phyloP scores from a whole-genome alignment of 2,113 vertebrate species.

The Argyrosomus japonicus region DNA sequence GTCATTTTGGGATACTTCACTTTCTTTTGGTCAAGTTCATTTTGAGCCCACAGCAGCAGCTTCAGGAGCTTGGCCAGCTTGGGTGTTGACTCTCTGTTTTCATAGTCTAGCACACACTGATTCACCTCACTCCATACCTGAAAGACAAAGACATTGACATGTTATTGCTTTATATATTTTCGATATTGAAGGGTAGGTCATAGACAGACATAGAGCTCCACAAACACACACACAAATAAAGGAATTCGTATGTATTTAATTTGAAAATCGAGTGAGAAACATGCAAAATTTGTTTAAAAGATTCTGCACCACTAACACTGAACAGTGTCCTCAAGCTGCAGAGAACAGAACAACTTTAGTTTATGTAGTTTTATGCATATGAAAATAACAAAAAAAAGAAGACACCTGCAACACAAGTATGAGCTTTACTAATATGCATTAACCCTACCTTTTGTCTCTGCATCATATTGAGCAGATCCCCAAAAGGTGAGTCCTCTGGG shows the following conservation, averaged over 20 bases:
- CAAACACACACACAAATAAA: not conserved
- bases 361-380: not conserved
- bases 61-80: slow-evolving; percentile 98
- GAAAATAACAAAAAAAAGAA: not conserved
- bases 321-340: no score
- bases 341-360: not conserved
- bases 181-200: not conserved
- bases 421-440: not conserved
- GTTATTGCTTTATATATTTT: slow-evolving; percentile 1
- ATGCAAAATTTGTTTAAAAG: no score
- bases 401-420: not conserved
- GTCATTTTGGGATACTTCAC: slow-evolving; percentile 99
- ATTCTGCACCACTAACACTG: no score
- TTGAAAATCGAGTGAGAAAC: no score
- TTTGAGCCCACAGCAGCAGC: slow-evolving; percentile 98
- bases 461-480: slow-evolving; percentile 98
- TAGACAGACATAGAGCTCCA: not conserved
- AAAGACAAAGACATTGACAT: slow-evolving; percentile 60
- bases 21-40: slow-evolving; percentile 99
- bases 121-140: slow-evolving; percentile 99
- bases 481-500: slow-evolving; percentile 96
- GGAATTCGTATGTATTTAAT: no score
- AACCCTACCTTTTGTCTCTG: slow-evolving; percentile 94
- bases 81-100: slow-evolving; percentile 96
- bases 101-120: slow-evolving; percentile 94